A percentile compares a stretch with the other conserved stretches of the same genome.
Conservation (phyloP, 2,113 vertebrate species). For the Mixornis gularis region DNA sequence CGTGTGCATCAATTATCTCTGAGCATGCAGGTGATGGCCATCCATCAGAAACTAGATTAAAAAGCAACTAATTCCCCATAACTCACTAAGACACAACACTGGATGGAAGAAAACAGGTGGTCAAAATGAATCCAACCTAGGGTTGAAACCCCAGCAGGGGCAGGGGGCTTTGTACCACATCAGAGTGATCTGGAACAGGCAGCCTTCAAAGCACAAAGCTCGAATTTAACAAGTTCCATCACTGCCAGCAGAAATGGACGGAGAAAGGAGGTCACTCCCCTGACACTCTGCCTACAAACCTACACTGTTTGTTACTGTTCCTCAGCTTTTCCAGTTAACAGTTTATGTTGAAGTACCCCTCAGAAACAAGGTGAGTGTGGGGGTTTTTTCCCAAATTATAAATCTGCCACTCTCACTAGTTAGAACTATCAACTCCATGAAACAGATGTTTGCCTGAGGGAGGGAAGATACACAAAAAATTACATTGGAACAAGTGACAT, state of each 20-base stretch:
- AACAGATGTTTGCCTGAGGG: not conserved
- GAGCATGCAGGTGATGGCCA: not conserved
- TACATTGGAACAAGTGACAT: not conserved
- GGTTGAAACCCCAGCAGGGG: not conserved
- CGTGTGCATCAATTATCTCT: not conserved
- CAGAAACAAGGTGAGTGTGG: not conserved
- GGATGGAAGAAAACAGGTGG: not conserved
- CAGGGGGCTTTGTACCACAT: not conserved
- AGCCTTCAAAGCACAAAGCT: not conserved
- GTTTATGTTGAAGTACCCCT: not conserved
- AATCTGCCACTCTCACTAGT: not conserved
- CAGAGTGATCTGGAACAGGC: not conserved
- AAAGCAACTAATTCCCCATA: constrained; percentile 23
- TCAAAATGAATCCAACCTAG: not conserved
- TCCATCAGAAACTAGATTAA: constrained; percentile 27
- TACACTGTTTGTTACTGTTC: not conserved
- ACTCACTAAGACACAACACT: not conserved
- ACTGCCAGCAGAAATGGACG: not conserved
- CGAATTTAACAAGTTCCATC: not conserved
- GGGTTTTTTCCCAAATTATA: not conserved
- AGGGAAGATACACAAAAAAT: not conserved
- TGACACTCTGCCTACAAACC: not conserved
- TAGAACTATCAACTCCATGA: not conserved
- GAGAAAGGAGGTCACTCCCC: not conserved
- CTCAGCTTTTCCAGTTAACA: not conserved